Evolutionary conservation across 2,113 vertebrate genomes (phyloP), one percentile per base, ranked within the genome.

Genomic region (Hyla sarda): DNA sequence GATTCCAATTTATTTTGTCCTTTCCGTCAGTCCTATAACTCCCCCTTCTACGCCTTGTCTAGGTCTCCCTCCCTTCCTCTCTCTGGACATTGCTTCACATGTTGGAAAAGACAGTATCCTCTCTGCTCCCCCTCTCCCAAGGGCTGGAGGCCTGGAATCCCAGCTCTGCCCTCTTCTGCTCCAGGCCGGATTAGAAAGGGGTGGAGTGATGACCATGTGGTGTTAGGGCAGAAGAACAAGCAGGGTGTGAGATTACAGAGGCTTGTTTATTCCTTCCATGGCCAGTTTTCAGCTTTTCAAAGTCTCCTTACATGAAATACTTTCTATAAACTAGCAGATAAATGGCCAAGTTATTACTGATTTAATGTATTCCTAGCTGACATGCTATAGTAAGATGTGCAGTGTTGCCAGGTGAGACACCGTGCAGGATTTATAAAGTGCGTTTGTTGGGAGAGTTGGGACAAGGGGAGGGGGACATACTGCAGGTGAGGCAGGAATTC

Each of bases 221-320:
- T 86, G 84, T 72, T 77, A 65, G 62, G 84, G 65, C 77, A 86
- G 84, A 86, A 86, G 84, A 86, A 69, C 62, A 80, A 72, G 84
- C 76, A 73, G 84, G 84, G 76, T 80, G 76, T 79, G 76, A 72
- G 76, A 86, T 86, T 86, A 80, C 76, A 56, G 58, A 86, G 76
- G 47, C 76, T 86, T 86, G 84, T 86, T 86, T 86, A 86, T 72
- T 17, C 75, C 11, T 71, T 54, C 71, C 54, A 25, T 85, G 21
- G 47, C n/a, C 30, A 65, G 34, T 74, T 60, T 73, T 32, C n/a
- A 83, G 32, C 21, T 58, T 25, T 74, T 3, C 2, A 67, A 34
- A 21, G 30, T 67, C 62, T 30, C 30, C 30, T 25, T 34, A 23
- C 48, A 72, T 19, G 30, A 0, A 72, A 34, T 54, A 58, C 48